Base-by-base conservation (phyloP, 2,113 vertebrate genomes). In the Ibidorhyncha struthersii region DNA sequence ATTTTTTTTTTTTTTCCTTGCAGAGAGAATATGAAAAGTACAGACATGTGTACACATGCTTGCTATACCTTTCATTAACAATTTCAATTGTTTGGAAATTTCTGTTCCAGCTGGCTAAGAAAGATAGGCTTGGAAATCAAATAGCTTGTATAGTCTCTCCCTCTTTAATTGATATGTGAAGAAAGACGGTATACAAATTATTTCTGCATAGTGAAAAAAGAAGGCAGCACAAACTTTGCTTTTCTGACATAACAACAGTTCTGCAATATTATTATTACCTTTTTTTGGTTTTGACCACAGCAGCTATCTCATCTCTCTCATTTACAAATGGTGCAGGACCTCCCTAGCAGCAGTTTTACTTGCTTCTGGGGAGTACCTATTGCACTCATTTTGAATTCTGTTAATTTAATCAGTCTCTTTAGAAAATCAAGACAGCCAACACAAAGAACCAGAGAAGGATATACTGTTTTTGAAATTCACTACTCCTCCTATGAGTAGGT, bases 141-240 rank as follows among this genome's bases (percentile, higher is more conserved):
- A 72, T 8, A 53, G 30, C 25, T 86, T 41, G 18, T 70, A 43
- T 20, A 73, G 84, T 62, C 53, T 82, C 61, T 87, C 83, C 58
- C 43, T 93, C 87, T 90, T 96, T 87, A 95, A 96, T 55, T 94
- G 91, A n/a, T 67, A 74, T 2, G 61, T 85, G 91, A 93, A 85
- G 93, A 97, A 90, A 94, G 94, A 90, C 30, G n/a, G 38, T 30
- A 73, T 78, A 58, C 30, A 52, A 88, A 52, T 89, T 82, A 62
- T 38, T 77, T 92, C 69, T 80, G 69, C 47, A 47, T 21, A 70
- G 4, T 88, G 69, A 87, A 49, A 66, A 77, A 66, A 86, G 40
- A 58, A 45, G 38, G 67, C 45, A 86, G 50, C 72, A 71, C 29
- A 59, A 90, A 76, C 47, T 58, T 45, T n/a, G 36, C 30, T 84